These are phyloP conservation scores for Mythimna pallens DNA, from an alignment of 2,888 invertebrate genomes.

Conservation along the genomic window DNA sequence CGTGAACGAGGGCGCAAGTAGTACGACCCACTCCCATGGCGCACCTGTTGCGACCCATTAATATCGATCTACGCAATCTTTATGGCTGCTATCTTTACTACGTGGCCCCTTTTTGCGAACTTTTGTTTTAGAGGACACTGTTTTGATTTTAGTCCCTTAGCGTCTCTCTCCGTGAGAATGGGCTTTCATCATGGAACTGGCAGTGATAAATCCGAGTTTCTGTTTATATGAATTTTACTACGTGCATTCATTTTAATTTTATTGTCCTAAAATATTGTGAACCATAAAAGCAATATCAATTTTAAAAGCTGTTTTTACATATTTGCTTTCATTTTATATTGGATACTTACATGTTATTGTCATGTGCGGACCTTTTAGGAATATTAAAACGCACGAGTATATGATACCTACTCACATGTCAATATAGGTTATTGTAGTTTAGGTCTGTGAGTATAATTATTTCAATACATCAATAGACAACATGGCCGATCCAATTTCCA, in stretches of 20 bases:
- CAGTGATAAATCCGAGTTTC: neutral
- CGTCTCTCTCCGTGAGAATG: neutral
- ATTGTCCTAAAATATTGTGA: conserved; percentile 1
- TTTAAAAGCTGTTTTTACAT: neutral
- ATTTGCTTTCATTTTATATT: conserved; percentile 3
- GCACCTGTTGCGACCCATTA: conserved; percentile 62
- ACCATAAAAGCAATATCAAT: neutral
- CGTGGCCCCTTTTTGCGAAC: conserved; percentile 21
- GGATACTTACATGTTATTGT: neutral
- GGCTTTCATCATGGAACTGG: neutral
- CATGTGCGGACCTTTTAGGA: conserved; percentile 12
- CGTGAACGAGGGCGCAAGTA: conserved; percentile 31
- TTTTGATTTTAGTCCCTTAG: conserved; percentile 19
- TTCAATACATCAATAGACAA: too few species aligned
- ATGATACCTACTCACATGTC: neutral
- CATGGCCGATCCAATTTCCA: too few species aligned
- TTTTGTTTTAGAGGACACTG: conserved; percentile 28
- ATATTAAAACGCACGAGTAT: conserved; percentile 6
- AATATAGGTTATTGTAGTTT: neutral
- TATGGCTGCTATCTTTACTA: conserved; percentile 37
- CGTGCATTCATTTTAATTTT: neutral
- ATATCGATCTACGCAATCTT: conserved; percentile 59
- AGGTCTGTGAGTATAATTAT: neutral
- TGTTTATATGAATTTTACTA: neutral
- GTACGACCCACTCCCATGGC: conserved; percentile 33